These are phyloP conservation scores for Archocentrus centrarchus DNA, from an alignment of 2,113 vertebrate species.

Conservation along the genomic window DNA sequence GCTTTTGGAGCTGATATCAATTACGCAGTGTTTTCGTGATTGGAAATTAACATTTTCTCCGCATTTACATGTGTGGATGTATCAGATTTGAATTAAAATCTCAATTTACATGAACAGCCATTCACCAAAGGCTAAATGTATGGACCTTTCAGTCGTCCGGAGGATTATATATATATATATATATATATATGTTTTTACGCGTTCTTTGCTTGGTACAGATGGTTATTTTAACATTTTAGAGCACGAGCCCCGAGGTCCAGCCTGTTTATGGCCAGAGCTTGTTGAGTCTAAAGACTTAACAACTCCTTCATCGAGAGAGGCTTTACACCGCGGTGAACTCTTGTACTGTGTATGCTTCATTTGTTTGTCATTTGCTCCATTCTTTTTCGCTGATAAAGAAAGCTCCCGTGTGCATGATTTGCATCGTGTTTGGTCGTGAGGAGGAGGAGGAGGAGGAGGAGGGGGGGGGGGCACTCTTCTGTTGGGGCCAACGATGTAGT, in stretches of 20 bases:
- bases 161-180: no score
- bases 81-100: slow-evolving; percentile 30
- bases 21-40: not conserved
- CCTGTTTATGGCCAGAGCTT: slow-evolving; percentile 43
- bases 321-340: slow-evolving; percentile 32
- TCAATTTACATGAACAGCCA: slow-evolving; percentile 31
- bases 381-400: slow-evolving; percentile 54
- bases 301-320: slow-evolving; percentile 27
- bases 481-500: slow-evolving; percentile 29
- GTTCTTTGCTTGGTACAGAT: slow-evolving; percentile 3
- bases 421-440: slow-evolving; percentile 56
- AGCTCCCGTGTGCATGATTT: slow-evolving; percentile 45
- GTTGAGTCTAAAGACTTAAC: slow-evolving; percentile 38
- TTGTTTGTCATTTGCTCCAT: slow-evolving; percentile 40
- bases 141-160: not conserved
- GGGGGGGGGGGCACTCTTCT: not conserved
- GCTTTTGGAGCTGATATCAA: not conserved
- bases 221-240: slow-evolving; percentile 37
- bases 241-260: slow-evolving; percentile 30
- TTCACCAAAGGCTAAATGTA: not conserved
- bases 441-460: not conserved
- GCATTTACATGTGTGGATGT: not conserved
- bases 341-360: slow-evolving; percentile 34
- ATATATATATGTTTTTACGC: not conserved
- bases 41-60: not conserved